Percentiles rank a stretch among this genome's conserved stretches.
Evolutionary conservation across 2,797 vertebrate species (phyloP).

Genomic region (Agapornis canus): DNA sequence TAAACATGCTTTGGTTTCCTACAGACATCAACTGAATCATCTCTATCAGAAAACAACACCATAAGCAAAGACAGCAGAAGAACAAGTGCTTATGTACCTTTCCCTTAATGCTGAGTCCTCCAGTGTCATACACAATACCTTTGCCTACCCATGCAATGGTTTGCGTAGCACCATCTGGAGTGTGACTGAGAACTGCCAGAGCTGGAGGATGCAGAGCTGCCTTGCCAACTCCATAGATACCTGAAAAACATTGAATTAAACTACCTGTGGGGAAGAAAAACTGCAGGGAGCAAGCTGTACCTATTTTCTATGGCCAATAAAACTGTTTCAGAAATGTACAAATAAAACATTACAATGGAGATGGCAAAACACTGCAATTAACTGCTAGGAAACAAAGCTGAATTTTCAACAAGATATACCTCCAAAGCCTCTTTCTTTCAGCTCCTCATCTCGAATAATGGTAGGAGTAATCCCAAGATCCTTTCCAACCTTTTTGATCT

Average conservation of each 20-base stretch:
- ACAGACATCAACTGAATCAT: neutral
- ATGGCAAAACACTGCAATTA: neutral
- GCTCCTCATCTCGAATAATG: constrained; percentile 91
- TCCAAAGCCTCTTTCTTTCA: constrained; percentile 93
- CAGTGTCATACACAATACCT: constrained; percentile 97
- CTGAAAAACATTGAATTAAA: constrained; percentile 46
- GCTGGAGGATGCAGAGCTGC: constrained; percentile 92
- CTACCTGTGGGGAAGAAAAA: neutral
- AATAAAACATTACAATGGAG: neutral
- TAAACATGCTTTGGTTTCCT: neutral
- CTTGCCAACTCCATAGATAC: constrained; percentile 96
- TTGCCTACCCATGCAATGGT: constrained; percentile 99
- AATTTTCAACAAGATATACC: constrained; percentile 75
- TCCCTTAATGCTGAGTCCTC: constrained; percentile 98
- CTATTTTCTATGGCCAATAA: neutral
- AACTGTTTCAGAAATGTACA: neutral
- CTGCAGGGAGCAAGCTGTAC: neutral
- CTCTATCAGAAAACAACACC: neutral
- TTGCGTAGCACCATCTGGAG: constrained; percentile 92
- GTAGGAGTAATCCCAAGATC: constrained; percentile 89
- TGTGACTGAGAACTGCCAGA: constrained; percentile 92
- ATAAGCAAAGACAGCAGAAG: neutral
- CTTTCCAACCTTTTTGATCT: constrained; percentile 90
- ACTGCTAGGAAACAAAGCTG: neutral
- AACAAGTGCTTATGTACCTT: constrained; percentile 80